phyloP scores from a whole-genome alignment of 2,113 vertebrate genomes.

The Ariopsis seemanni region DNA sequence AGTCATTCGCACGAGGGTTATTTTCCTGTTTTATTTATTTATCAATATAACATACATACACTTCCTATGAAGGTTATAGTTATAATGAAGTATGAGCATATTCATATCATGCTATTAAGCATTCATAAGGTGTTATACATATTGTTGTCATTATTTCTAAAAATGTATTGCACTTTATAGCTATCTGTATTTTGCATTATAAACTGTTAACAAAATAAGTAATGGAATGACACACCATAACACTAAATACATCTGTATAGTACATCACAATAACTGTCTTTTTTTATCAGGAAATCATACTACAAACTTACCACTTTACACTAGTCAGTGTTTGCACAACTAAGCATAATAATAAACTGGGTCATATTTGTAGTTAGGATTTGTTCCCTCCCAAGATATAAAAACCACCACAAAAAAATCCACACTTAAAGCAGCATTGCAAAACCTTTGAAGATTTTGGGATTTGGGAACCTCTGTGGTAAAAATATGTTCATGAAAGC shows the following conservation, averaged over 20 bases:
- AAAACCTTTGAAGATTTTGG: not conserved
- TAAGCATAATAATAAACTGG: not conserved
- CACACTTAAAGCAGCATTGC: not conserved
- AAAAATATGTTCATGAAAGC: not conserved
- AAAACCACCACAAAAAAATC: not conserved
- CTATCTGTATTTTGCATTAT: not conserved
- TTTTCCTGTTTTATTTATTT: constrained; percentile 20
- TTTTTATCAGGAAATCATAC: not conserved
- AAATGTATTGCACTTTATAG: not conserved
- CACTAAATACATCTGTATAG: not conserved
- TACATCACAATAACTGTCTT: not conserved
- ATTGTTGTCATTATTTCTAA: not conserved
- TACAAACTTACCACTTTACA: not conserved
- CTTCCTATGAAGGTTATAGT: not conserved
- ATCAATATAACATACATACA: too few relatives aligned
- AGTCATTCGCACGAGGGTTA: not conserved
- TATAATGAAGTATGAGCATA: too few relatives aligned
- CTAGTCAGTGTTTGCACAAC: not conserved
- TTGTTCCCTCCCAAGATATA: not conserved
- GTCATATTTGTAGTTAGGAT: not conserved
- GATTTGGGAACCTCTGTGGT: not conserved
- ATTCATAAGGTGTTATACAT: not conserved
- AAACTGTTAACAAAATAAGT: not conserved
- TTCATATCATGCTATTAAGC: too few relatives aligned
- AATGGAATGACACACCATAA: not conserved